A percentile compares a stretch with the other conserved stretches of the same genome.
Evolutionary conservation across 2,888 invertebrate genomes (phyloP).

Genomic region (Drosophila neutralis): DNA sequence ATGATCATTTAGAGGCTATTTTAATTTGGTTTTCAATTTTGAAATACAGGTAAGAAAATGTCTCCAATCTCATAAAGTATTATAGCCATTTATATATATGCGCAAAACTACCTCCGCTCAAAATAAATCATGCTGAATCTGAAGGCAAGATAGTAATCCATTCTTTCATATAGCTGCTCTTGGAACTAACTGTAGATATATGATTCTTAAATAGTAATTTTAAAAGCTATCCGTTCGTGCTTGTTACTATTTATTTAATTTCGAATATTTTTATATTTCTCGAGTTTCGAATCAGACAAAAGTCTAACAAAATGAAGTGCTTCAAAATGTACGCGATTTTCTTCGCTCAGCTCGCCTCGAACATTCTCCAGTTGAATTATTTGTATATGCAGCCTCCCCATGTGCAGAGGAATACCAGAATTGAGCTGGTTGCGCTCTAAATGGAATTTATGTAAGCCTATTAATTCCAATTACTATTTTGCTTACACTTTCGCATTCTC

Average conservation of each 20-base stretch:
- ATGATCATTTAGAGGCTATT: not conserved
- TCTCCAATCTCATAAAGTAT: not conserved
- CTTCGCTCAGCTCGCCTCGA: not conserved
- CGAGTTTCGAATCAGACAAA: not conserved
- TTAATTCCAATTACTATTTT: conserved; percentile 53
- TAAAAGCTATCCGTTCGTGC: too few species aligned
- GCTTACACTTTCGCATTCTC: not conserved
- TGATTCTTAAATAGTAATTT: too few species aligned
- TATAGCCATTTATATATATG: too few species aligned
- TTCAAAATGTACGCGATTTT: not conserved
- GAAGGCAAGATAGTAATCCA: too few species aligned
- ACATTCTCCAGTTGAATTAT: not conserved
- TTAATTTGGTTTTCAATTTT: not conserved
- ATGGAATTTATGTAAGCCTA: conserved; percentile 50
- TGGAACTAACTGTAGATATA: too few species aligned
- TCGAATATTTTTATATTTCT: not conserved
- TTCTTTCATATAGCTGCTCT: too few species aligned
- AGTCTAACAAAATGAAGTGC: not conserved
- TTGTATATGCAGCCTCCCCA: not conserved
- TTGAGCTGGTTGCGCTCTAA: conserved; percentile 43
- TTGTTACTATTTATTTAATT: not conserved
- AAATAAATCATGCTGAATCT: too few species aligned
- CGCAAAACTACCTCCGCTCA: too few species aligned
- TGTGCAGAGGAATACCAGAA: conserved; percentile 17
- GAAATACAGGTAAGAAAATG: too few species aligned